Base-by-base conservation (phyloP, 2,888 invertebrate genomes). In the Agrochola lychnidis region DNA sequence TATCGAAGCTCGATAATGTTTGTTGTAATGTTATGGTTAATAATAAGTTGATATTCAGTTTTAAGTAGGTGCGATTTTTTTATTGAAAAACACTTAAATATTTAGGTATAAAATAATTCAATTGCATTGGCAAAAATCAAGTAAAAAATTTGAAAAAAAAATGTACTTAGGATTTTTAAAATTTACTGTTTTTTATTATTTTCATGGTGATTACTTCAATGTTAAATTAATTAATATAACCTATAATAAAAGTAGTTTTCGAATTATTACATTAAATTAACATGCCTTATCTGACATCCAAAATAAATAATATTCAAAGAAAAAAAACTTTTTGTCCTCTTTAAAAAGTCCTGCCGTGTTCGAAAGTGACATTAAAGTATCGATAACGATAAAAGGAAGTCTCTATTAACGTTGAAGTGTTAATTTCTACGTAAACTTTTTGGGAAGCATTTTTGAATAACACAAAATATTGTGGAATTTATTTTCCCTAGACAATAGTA, bases 311-410 rank as follows among this genome's bases (percentile, higher is more conserved):
- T 16, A 78, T 4, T 30, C 7, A 53, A 14, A 2, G 7, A 7
- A 51, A 14, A 30, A 67, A n/a, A 70, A 16, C 0, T 16, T 19
- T 7, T 25, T 14, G 25, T 10, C 10, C 9, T 57, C n/a, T 63
- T 53, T 7, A 51, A 73, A 83, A 81, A 19, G 64, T 76, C 82
- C 76, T 82, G 61, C 76, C 69, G 76, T 78, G 79, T 70, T 80
- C 87, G 88, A 87, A 88, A 87, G 82, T 81, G 66, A 70, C 69
- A 67, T 63, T 76, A 74, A 79, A 80, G 19, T 79, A 84, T 80
- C 81, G 80, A 83, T 82, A 88, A 77, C 77, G 64, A 67, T 63
- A 73, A 72, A 78, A 76, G 85, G 85, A 83, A 84, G 75, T 45
- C 69, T 63, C 68, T 75, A 79, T 88, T 87, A 83, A 75, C 80